Base-by-base conservation (phyloP, 2,113 vertebrate genomes). In the Misgurnus anguillicaudatus region DNA sequence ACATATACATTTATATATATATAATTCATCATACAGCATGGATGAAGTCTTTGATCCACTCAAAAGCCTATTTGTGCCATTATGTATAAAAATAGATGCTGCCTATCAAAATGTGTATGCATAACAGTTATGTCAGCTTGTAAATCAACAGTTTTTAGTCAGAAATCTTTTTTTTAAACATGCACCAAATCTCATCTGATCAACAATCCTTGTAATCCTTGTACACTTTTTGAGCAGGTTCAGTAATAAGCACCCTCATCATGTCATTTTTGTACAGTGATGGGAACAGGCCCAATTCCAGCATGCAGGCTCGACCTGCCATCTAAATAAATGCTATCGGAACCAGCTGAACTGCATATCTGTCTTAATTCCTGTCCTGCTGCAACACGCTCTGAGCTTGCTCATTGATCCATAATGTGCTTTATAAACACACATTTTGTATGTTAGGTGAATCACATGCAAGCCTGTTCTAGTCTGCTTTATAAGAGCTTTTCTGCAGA, bases 261-360 rank as follows among this genome's bases (percentile, higher is more conserved):
- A 5, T 55, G 14, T 38, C 2, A 10, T 16, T 55, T 55, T 19
- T 57, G 17, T 13, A 9, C 13, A 10, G n/a, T 61, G 19, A 31
- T 62, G 13, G 7, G 1, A 41, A 24, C 65, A 6, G 36, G 68
- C 48, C 0, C 6, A 61, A 45, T 72, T 48, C 19, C 14, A 63
- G 31, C 55, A 24, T 9, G 17, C 16, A 75, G 19, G 1, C 9
- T 1, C 16, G 2, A 66, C 36, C 75, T 81, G 9, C 9, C 3
- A 21, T 39, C 3, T 73, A 31, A 3, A 13, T 14, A 16, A 58
- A n/a, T 2, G 6, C 4, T 16, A 10, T 86, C 5, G 41, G 71
- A 91, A 89, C 84, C 82, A 85, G 87, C 77, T 66, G 17, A 61
- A 65, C 77, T 19, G 70, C 87, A 82, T 89, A 86, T 11, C 60